These are phyloP conservation scores for Rhogogaster chlorosoma DNA, from an alignment of 2,888 invertebrate genomes.

Conservation along the genomic window DNA sequence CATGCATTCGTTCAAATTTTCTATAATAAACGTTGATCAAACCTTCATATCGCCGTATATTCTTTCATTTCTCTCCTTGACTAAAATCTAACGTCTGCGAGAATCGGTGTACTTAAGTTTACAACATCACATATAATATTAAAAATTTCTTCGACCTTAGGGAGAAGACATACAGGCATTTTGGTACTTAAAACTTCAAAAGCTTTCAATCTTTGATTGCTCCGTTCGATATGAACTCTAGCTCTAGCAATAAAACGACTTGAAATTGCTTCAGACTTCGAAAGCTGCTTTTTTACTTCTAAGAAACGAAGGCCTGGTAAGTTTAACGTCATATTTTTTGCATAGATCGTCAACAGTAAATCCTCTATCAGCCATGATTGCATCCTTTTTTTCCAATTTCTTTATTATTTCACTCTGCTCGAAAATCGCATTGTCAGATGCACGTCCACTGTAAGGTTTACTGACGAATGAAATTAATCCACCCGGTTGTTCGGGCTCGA, in stretches of 20 bases:
- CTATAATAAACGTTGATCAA: too few relatives aligned
- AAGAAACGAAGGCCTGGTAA: conserved; percentile 59
- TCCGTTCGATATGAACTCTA: conserved; percentile 58
- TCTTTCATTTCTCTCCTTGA: too few relatives aligned
- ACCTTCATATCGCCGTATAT: too few relatives aligned
- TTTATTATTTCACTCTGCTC: conserved; percentile 47
- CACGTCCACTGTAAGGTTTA: conserved; percentile 52
- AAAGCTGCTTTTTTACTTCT: conserved; percentile 57
- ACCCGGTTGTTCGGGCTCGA: too few relatives aligned
- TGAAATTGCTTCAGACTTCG: conserved; percentile 54
- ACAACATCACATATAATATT: conserved; percentile 41
- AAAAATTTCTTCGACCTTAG: conserved; percentile 32
- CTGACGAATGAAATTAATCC: conserved; percentile 42
- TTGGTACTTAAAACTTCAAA: background rate
- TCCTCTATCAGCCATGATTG: conserved; percentile 58
- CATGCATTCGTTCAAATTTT: too few relatives aligned
- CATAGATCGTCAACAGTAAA: conserved; percentile 61
- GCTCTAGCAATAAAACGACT: conserved; percentile 56
- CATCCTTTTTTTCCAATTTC: conserved; percentile 53
- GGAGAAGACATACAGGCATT: conserved; percentile 37
- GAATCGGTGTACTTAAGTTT: conserved; percentile 42
- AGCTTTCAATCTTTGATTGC: conserved; percentile 54
- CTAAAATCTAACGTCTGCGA: too few relatives aligned
- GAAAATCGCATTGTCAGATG: conserved; percentile 52
- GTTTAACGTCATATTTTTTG: conserved; percentile 45